These are phyloP conservation scores for Bombycilla garrulus DNA, from an alignment of 2,113 vertebrate species.

Conservation along the genomic window DNA sequence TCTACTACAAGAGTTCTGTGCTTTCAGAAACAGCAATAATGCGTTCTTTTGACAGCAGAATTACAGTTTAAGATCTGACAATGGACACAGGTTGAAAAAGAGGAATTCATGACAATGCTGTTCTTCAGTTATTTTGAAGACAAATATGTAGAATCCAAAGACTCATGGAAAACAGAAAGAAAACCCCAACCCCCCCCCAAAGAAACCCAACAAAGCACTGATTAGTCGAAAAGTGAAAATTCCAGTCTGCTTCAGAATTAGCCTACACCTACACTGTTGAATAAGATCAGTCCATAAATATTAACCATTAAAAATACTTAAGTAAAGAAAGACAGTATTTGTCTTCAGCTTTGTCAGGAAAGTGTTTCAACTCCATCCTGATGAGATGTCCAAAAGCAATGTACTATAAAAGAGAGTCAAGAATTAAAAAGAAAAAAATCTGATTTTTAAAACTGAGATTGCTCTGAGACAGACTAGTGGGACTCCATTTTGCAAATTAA, in stretches of 20 bases:
- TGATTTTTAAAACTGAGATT: neutral
- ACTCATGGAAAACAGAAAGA: neutral
- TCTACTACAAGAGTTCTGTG: accelerated
- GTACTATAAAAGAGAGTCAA: neutral
- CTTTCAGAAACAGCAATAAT: neutral
- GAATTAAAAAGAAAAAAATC: neutral
- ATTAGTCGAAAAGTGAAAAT: neutral
- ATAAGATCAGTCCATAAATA: neutral
- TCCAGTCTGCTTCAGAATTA: neutral
- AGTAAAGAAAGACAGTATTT: neutral
- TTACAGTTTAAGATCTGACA: neutral
- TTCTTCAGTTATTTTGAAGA: neutral
- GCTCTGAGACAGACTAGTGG: neutral
- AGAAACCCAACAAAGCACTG: accelerated
- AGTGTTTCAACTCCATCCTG: neutral
- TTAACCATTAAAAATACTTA: neutral
- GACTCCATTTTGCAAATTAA: neutral
- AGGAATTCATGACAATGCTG: neutral
- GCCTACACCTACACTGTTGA: neutral
- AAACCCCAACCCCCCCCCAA: too few relatives aligned
- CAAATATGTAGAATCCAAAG: neutral
- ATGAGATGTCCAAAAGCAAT: neutral
- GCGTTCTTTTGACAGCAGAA: neutral
- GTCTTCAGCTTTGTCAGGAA: neutral
- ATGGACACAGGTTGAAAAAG: neutral